Percentiles rank a stretch among this genome's conserved stretches.
phyloP scores from a whole-genome alignment of 2,797 vertebrate species.

The Leucoraja ocellata region DNA sequence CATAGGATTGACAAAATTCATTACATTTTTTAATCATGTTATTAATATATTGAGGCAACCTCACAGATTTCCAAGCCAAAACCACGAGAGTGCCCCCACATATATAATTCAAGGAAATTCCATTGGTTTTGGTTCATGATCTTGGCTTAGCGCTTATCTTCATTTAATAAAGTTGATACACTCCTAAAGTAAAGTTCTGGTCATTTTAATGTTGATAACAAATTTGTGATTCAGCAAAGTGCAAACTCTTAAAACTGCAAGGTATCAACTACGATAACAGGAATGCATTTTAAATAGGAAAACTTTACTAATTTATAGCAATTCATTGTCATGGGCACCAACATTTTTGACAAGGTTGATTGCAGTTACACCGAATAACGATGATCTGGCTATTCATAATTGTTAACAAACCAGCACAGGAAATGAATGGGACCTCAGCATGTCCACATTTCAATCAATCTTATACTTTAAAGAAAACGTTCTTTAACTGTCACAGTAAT shows the following conservation, averaged over 20 bases:
- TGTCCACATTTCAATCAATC: slow-evolving; percentile 5
- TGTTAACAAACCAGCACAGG: background rate
- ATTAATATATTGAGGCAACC: background rate
- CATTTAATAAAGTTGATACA: background rate
- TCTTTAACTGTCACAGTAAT: background rate
- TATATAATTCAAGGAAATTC: background rate
- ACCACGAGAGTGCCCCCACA: background rate
- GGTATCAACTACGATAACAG: background rate
- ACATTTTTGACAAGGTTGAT: background rate
- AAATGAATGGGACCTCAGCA: background rate
- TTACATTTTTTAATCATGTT: background rate
- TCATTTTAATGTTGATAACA: background rate
- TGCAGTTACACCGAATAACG: background rate
- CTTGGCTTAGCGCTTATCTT: background rate
- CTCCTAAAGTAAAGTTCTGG: background rate
- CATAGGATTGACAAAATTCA: background rate
- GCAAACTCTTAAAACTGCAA: background rate
- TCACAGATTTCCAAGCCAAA: background rate
- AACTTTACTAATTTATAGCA: slow-evolving; percentile 8
- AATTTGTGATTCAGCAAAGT: background rate
- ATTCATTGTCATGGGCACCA: background rate
- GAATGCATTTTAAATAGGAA: background rate
- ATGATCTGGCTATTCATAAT: background rate
- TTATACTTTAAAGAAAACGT: slow-evolving; percentile 2
- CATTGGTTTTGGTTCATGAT: background rate